These are phyloP conservation scores for Cartodere bifasciata DNA, from an alignment of 2,888 invertebrate genomes.

Conservation along the genomic window DNA sequence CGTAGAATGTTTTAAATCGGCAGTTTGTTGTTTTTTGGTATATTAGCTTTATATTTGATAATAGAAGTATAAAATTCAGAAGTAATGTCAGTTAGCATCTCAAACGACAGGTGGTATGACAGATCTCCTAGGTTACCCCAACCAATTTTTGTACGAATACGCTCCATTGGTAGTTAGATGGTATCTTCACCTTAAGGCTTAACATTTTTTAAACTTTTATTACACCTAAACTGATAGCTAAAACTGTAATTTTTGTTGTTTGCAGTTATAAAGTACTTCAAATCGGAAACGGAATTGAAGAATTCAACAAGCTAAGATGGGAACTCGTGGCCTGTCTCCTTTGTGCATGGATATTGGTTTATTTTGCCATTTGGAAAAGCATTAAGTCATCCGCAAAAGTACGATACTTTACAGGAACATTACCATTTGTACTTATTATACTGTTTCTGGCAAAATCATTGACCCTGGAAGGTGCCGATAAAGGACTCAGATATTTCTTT, in stretches of 20 bases:
- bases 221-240: slow-evolving; percentile 2
- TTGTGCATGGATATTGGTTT: slow-evolving; percentile 87
- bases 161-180: too few species aligned
- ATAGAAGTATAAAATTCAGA: too few species aligned
- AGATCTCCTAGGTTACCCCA: too few species aligned
- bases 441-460: slow-evolving; percentile 79
- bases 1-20: too few species aligned
- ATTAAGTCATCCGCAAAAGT: slow-evolving; percentile 87
- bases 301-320: slow-evolving; percentile 71
- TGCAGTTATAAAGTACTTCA: slow-evolving; percentile 72
- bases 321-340: slow-evolving; percentile 81
- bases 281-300: slow-evolving; percentile 73
- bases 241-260: slow-evolving; percentile 3
- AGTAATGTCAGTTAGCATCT: too few species aligned
- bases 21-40: too few species aligned
- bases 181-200: too few species aligned
- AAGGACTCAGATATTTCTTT: slow-evolving; percentile 77
- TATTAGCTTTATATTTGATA: too few species aligned
- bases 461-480: slow-evolving; percentile 77
- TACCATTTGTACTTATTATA: slow-evolving; percentile 79
- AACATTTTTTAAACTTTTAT: too few species aligned
- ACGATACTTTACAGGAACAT: slow-evolving; percentile 85
- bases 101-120: too few species aligned
- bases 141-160: too few species aligned
- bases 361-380: slow-evolving; percentile 94